These are phyloP conservation scores for Sorex fumeus DNA, from an alignment of 2,113 vertebrate species.

Conservation along the genomic window DNA sequence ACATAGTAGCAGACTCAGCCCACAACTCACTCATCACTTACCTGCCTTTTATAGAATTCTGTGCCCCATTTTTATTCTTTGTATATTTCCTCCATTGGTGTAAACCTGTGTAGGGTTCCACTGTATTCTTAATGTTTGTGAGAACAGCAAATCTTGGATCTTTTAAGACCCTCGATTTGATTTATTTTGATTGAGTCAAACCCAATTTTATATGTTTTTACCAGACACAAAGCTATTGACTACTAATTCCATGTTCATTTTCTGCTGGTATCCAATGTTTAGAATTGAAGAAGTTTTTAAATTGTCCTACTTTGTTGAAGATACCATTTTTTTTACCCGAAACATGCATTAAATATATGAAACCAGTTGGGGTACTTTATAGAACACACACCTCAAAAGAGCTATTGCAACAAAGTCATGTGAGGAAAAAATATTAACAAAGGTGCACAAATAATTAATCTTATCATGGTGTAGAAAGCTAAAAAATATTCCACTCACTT, in stretches of 20 bases:
- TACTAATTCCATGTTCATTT: neutral
- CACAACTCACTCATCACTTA: neutral
- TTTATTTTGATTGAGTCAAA: neutral
- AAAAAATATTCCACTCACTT: neutral
- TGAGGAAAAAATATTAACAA: neutral
- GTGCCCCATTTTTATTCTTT: neutral
- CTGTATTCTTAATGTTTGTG: neutral
- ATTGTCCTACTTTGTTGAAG: slow-evolving; percentile 35
- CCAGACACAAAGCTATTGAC: neutral
- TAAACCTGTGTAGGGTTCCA: neutral
- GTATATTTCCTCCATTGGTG: slow-evolving; percentile 4
- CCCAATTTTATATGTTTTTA: slow-evolving; percentile 26
- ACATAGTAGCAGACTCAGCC: neutral
- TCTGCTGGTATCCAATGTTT: neutral
- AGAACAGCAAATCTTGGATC: neutral
- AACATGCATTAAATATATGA: neutral
- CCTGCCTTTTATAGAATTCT: neutral
- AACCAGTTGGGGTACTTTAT: neutral
- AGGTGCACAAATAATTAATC: neutral
- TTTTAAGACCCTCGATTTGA: slow-evolving; percentile 21
- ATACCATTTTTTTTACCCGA: neutral
- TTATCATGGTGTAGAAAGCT: neutral
- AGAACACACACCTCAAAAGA: neutral
- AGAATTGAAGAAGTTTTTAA: slow-evolving; percentile 34
- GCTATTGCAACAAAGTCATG: neutral